Conservation (phyloP, 2,797 vertebrate species). For the Glossophaga mutica region DNA sequence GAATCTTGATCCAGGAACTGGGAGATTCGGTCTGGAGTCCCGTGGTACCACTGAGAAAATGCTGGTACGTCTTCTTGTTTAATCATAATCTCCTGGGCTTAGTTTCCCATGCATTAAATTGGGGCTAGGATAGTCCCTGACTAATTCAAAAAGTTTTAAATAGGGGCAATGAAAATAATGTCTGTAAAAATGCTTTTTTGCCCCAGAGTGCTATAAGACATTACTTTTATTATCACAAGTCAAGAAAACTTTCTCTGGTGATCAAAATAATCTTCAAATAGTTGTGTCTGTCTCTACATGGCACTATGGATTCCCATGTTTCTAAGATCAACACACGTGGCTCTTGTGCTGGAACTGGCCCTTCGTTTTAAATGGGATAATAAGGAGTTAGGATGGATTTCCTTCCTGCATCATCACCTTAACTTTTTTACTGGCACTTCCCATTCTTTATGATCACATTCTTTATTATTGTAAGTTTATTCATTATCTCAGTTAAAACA, state of each 20-base stretch:
- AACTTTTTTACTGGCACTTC: not conserved
- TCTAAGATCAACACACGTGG: not conserved
- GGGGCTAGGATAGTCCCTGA: not conserved
- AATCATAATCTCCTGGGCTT: not conserved
- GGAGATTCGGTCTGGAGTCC: not conserved
- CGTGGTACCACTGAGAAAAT: not conserved
- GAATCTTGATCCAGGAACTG: not conserved
- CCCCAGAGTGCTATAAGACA: not conserved
- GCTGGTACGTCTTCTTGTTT: not conserved
- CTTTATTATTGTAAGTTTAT: not conserved
- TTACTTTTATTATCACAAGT: not conserved
- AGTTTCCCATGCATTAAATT: not conserved
- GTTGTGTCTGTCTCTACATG: not conserved
- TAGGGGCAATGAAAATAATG: not conserved
- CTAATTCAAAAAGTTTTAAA: not conserved
- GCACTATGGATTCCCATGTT: not conserved
- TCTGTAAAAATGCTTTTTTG: not conserved
- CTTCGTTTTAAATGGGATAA: not conserved
- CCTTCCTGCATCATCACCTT: not conserved
- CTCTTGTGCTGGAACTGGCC: not conserved
- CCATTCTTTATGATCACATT: not conserved
- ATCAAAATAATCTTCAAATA: not conserved
- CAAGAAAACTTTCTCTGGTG: not conserved
- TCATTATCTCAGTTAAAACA: not conserved
- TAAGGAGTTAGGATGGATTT: not conserved